Conservation (phyloP, 2,888 invertebrate genomes). For the Globia sparganii region DNA sequence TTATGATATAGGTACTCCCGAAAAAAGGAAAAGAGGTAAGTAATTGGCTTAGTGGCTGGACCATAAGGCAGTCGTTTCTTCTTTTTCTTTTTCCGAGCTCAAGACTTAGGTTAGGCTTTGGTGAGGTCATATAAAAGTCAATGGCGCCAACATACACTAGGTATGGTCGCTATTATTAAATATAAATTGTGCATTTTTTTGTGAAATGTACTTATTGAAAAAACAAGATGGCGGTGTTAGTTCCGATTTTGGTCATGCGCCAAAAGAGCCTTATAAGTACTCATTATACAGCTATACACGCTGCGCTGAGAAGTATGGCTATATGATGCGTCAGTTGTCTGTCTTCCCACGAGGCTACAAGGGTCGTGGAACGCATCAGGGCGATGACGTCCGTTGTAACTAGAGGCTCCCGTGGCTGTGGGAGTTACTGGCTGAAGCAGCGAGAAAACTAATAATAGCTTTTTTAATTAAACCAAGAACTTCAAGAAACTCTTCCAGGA, state of each 20-base stretch:
- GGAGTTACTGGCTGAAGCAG: neutral
- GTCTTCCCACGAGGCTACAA: constrained; percentile 13
- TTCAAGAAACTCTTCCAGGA: neutral
- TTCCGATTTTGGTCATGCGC: neutral
- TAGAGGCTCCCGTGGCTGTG: neutral
- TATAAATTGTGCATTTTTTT: neutral
- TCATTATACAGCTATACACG: neutral
- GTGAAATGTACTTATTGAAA: neutral
- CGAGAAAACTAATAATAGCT: neutral
- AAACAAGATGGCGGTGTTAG: neutral
- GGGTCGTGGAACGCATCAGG: neutral
- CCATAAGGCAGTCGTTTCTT: neutral
- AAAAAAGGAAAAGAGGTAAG: neutral
- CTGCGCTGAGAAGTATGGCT: neutral
- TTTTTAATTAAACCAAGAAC: neutral
- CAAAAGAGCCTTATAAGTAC: neutral
- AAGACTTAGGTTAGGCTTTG: neutral
- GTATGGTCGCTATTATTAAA: neutral
- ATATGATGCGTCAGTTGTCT: constrained; percentile 2
- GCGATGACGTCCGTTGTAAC: neutral
- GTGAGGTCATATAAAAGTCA: no score
- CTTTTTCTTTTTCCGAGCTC: neutral
- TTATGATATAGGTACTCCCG: neutral
- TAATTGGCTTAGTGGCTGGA: neutral
- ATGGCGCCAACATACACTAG: no score